Conservation (phyloP, 2,113 vertebrate species). For the Pan troglodytes region NHGRI_mPanTro3-v2.1_pri NC_072411.2:102838501-102839000, state of each 20-base stretch:
- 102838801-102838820: constrained; percentile 63
- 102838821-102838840: constrained; percentile 80
- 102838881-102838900: neutral
- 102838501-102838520: neutral
- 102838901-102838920: neutral
- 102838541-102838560: neutral
- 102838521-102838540: rapidly evolving
- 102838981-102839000: neutral
- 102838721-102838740: constrained; percentile 21
- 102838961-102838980: neutral
- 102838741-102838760: constrained; percentile 23
- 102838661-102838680: rapidly evolving
- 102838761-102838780: constrained; percentile 79
- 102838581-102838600: too few relatives aligned
- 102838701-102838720: constrained; percentile 65
- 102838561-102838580: neutral
- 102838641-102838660: too few relatives aligned
- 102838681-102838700: neutral
- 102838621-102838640: rapidly evolving
- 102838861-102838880: neutral
- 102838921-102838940: neutral
- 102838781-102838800: constrained; percentile 52
- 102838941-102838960: neutral
- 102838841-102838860: constrained; percentile 85
- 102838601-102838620: rapidly evolving